Evolutionary conservation across 2,797 vertebrate genomes (phyloP).

Genomic region (Trematomus bernacchii): DNA sequence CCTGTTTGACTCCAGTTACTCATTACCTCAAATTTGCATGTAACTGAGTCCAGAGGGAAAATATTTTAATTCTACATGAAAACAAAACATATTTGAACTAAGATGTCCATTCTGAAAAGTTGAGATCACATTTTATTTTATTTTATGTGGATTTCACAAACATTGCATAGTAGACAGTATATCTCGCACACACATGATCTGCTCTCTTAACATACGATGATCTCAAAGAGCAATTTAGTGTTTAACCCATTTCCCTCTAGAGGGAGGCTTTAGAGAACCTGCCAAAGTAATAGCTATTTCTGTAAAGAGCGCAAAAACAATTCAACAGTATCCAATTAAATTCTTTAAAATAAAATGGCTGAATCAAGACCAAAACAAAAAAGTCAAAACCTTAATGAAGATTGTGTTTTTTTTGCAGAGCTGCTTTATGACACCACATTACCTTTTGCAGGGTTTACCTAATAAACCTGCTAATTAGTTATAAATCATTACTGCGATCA

Average conservation of each 20-base stretch:
- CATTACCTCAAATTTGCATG: constrained; percentile 33
- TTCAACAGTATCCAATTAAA: neutral
- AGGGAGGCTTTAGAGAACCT: neutral
- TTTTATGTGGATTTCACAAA: neutral
- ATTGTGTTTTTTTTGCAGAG: neutral
- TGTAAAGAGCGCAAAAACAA: neutral
- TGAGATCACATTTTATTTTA: neutral
- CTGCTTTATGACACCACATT: neutral
- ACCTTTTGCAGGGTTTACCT: neutral
- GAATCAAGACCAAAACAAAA: neutral
- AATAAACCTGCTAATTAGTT: constrained; percentile 6
- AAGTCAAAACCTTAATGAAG: neutral
- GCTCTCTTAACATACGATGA: neutral
- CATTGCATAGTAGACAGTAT: neutral
- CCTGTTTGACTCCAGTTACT: constrained; percentile 37
- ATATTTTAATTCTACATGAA: neutral
- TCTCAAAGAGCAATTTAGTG: neutral
- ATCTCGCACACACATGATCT: neutral
- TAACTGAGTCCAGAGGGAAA: constrained; percentile 10
- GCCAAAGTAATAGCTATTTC: neutral
- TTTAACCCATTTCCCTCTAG: neutral
- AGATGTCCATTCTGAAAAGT: neutral
- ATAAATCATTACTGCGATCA: constrained; percentile 16
- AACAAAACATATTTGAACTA: neutral
- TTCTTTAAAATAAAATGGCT: neutral